These are phyloP conservation scores for Oplegnathus fasciatus DNA, from an alignment of 2,113 vertebrate species.

Conservation along the genomic window DNA sequence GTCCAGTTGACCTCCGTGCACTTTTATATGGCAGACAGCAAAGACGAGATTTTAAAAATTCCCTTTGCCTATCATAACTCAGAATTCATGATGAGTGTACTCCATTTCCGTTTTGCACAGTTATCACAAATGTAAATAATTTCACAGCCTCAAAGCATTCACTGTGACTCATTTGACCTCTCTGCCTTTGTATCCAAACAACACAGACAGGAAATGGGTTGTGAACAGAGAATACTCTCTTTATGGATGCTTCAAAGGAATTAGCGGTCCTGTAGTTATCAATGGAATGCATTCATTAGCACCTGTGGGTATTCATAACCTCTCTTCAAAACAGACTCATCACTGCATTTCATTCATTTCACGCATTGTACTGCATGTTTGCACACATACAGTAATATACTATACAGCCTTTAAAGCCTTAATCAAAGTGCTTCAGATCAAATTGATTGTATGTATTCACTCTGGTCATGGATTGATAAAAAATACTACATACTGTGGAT, in stretches of 20 bases:
- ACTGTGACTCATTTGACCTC: background rate
- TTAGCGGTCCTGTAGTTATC: background rate
- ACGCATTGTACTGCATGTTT: background rate
- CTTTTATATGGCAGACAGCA: background rate
- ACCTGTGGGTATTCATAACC: conserved; percentile 10
- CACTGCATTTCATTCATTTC: background rate
- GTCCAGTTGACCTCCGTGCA: background rate
- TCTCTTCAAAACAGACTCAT: background rate
- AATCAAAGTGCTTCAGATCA: background rate
- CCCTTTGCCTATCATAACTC: background rate
- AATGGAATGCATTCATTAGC: conserved; percentile 2
- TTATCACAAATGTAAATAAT: background rate
- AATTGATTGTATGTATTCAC: background rate
- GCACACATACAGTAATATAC: background rate
- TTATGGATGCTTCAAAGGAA: conserved; percentile 26
- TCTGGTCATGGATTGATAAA: background rate
- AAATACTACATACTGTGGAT: background rate
- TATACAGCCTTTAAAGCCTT: background rate
- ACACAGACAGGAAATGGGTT: background rate
- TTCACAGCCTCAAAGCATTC: background rate
- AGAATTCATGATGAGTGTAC: background rate
- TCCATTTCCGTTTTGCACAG: background rate
- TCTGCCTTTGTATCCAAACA: background rate
- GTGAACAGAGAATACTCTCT: background rate
- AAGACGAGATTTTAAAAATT: background rate